Base-by-base conservation (phyloP, 2,888 invertebrate genomes). In the Myathropa florea region DNA sequence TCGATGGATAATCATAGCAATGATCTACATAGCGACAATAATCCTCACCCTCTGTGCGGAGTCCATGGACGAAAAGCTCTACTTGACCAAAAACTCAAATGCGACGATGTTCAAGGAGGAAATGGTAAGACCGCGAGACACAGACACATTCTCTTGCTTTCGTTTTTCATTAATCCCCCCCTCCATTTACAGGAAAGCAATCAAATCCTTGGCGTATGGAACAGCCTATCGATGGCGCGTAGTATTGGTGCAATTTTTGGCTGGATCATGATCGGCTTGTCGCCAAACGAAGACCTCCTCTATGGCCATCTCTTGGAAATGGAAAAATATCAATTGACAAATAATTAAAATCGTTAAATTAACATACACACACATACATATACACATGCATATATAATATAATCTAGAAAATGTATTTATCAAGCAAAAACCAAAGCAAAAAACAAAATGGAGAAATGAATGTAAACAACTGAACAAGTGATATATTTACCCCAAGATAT, bases 231-330 rank as follows among this genome's bases (percentile, higher is more conserved):
- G 61, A 91, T 94, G 76, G 94, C 94, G 89, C 92, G 94, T 60
- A 93, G 94, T 76, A 91, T 94, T 89, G 92, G 94, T 68, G 94
- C 94, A 36, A 93, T 94, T 80, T 90, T 93, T 39, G 94, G 94
- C 28, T 94, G 94, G 94, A 92, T 94, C 60, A 92, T 94, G 90
- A 93, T 94, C 55, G 94, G 94, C 1, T 89, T 94, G 83, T 93
- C 93, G 83, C 93, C 94, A 46, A 91, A 93, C 36, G 94, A 94
- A 88, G 94, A 94, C 89, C 91, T 93, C 89, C 92, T 94, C 12
- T 93, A 93, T 88, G 91, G 93, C 82, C 93, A 94, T 91, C 91
- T 94, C 82, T 83, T 92, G 70, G 92, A 93, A 88, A 90, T 93
- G 89, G 91, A 92, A 83, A 91, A 92, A 90, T 92, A 93, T 90